Conservation (phyloP, 2,888 invertebrate genomes). For the Protonemura montana region DNA sequence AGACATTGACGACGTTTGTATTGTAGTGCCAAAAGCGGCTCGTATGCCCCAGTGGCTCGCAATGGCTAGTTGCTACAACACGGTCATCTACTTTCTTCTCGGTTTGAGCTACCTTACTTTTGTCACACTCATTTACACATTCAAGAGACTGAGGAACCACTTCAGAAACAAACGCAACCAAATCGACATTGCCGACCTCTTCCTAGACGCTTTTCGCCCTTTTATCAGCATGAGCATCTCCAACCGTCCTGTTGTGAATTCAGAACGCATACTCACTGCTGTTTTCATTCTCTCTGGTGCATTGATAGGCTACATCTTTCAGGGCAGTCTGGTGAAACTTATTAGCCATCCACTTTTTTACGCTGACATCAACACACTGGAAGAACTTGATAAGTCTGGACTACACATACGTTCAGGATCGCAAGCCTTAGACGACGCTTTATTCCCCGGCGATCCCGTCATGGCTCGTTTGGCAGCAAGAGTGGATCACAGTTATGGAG, state of each 20-base stretch:
- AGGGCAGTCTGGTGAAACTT: slow-evolving; percentile 60
- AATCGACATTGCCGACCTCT: neutral
- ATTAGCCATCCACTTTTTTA: slow-evolving; percentile 59
- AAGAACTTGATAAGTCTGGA: slow-evolving; percentile 58
- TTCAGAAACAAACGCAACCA: neutral
- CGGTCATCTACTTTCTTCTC: neutral
- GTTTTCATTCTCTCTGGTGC: slow-evolving; percentile 57
- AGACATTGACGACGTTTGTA: slow-evolving; percentile 58
- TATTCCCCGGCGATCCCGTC: neutral
- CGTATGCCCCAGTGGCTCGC: slow-evolving; percentile 59
- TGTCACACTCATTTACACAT: neutral
- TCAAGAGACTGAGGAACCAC: neutral
- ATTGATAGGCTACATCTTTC: slow-evolving; percentile 58
- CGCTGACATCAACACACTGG: slow-evolving; percentile 59
- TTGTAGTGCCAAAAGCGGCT: slow-evolving; percentile 59
- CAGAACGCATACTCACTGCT: slow-evolving; percentile 58
- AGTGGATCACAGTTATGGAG: neutral
- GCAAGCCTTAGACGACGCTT: slow-evolving; percentile 47
- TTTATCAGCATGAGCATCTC: slow-evolving; percentile 56
- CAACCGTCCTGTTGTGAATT: slow-evolving; percentile 56
- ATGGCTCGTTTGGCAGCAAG: neutral
- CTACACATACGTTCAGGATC: slow-evolving; percentile 58
- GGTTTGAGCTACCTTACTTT: neutral
- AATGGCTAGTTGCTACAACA: slow-evolving; percentile 49
- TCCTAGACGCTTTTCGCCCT: slow-evolving; percentile 56